Evolutionary conservation across 2,797 vertebrate genomes (phyloP), one percentile per base, ranked within the genome.

Genomic region (Phalanger gymnotis): DNA sequence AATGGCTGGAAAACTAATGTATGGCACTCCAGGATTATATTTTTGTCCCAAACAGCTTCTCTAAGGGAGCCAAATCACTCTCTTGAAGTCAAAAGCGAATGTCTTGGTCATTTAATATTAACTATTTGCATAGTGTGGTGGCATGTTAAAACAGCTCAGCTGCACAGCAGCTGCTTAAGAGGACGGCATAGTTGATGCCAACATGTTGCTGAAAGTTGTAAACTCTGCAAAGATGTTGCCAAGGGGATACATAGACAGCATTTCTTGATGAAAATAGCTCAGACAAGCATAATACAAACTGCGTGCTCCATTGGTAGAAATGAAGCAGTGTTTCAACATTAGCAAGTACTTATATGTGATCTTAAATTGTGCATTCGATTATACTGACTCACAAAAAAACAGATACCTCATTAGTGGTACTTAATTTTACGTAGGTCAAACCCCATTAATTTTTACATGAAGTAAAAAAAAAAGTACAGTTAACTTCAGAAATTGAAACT

Each of bases 111-210:
- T 99, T 99, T 99, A 99, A 99, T 98, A 98, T 98, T 99, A 99
- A 98, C 99, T 99, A 99, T 99, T 99, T 99, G 99, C 98, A 98
- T 98, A 98, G 98, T 99, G 98, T 97, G 98, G 98, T 98, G 98
- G 98, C 99, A 99, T 99, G 99, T 99, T 98, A 99, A 98, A 99
- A 99, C 99, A 98, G 99, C 99, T 99, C 99, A 98, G 98, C 99
- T 99, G 99, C 98, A 97, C 98, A 99, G 99, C 99, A 99, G 99
- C 99, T 99, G 99, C 99, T 99, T 99, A 98, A 98, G 98, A 99
- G 99, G 98, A 98, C 98, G 98, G 99, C 99, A 99, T 98, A 98
- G 99, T 98, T 99, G 98, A 99, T 99, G 99, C 99, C 99, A 99
- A 98, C 99, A 99, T 99, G 99, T 99, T 99, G 99, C 98, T 99